Evolutionary conservation across 2,888 invertebrate species (phyloP), one percentile per base, ranked within the genome.

Genomic region (Clepsis dumicolana): DNA sequence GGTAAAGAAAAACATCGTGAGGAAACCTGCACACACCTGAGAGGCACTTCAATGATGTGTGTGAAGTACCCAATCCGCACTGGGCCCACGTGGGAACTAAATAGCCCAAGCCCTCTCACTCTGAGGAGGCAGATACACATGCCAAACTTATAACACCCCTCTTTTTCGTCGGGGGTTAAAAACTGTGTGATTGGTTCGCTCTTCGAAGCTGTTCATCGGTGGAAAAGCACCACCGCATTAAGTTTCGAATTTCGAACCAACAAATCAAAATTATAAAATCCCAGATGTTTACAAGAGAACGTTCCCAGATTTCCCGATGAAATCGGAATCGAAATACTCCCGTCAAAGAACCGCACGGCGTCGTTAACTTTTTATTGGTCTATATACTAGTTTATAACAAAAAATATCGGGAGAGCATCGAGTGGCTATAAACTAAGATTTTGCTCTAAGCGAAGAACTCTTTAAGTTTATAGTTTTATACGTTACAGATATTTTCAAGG

Each of bases 321-420:
- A 56, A 35, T 35, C 1, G 29, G 56, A 56, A 73, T 75, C 74
- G 71, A 76, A 71, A 72, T 70, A 76, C 75, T 71, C 71, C 65
- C 71, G 73, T 73, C 71, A 71, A 73, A 73, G 62, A 71, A 75
- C 77, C 78, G 77, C 78, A 76, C 74, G 73, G 74, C 71, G 75
- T 81, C 83, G 80, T 81, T 81, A 82, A 84, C 81, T 72, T 85
- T 85, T 85, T 84, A 85, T 81, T 77, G 78, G 77, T n/a, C 74
- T 81, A 75, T 79, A 83, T 83, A 84, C 81, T 75, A 82, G 80
- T 85, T 83, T 84, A 84, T 83, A 84, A 83, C 86, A 83, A 85
- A 82, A 84, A 82, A 82, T 84, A 85, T 82, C 80, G 80, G 81
- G 77, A 56, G 65, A 76, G 75, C 71, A 77, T 75, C 71, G 65